Evolutionary conservation across 2,888 invertebrate genomes (phyloP).

Genomic region (Hyalella azteca): DNA sequence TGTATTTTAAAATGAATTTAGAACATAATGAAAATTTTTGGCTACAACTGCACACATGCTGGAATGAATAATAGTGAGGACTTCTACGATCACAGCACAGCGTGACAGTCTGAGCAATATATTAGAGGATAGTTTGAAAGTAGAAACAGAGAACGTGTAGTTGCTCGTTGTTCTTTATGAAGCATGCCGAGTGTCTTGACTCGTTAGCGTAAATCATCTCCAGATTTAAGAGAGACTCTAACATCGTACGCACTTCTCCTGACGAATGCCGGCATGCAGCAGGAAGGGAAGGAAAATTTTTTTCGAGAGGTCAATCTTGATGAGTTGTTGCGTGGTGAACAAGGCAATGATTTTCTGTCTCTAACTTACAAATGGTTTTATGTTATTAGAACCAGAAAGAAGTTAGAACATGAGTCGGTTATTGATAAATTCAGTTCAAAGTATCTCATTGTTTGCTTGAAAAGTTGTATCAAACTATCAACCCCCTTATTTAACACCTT

Average conservation of each 20-base stretch:
- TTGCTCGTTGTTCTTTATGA: conserved; percentile 31
- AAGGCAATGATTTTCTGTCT: neutral
- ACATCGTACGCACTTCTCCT: conserved; percentile 30
- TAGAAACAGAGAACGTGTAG: conserved; percentile 27
- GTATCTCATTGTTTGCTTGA: too few relatives aligned
- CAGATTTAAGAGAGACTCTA: conserved; percentile 16
- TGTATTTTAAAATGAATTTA: too few relatives aligned
- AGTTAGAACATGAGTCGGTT: too few relatives aligned
- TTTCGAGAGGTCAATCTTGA: conserved; percentile 14
- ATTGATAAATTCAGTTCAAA: too few relatives aligned
- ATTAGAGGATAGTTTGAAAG: conserved; percentile 30
- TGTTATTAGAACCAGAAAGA: too few relatives aligned
- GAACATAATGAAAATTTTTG: too few relatives aligned
- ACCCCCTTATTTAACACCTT: too few relatives aligned
- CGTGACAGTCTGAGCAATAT: conserved; percentile 29
- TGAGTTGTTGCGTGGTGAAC: neutral
- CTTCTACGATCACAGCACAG: conserved; percentile 9
- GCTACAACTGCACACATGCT: too few relatives aligned
- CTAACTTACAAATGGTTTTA: too few relatives aligned
- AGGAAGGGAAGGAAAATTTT: neutral
- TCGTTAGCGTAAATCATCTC: conserved; percentile 33
- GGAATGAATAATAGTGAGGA: too few relatives aligned
- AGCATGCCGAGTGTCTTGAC: conserved; percentile 33
- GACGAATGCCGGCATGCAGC: conserved; percentile 31
- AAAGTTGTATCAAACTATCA: too few relatives aligned